These are phyloP conservation scores for Chirona hameri DNA, from an alignment of 2,888 invertebrate genomes.

Conservation along the genomic window DNA sequence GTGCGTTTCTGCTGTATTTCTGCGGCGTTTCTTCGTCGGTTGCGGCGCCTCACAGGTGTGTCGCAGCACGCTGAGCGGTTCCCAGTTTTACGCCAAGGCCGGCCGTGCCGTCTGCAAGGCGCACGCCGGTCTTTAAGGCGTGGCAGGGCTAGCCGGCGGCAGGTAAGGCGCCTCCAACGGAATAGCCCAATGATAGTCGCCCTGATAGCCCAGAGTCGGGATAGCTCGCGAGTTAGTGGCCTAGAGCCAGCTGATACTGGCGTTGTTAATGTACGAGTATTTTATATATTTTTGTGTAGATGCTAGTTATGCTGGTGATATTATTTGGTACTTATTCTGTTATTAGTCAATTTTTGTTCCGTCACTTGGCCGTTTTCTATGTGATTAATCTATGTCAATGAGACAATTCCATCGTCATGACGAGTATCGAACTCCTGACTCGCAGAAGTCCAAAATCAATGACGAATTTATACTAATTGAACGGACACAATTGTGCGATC, in stretches of 20 bases:
- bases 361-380: too few relatives aligned
- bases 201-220: too few relatives aligned
- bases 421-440: too few relatives aligned
- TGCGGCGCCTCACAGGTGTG: slow-evolving; percentile 69
- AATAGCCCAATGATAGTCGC: too few relatives aligned
- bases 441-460: too few relatives aligned
- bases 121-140: slow-evolving; percentile 63
- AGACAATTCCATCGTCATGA: too few relatives aligned
- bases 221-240: too few relatives aligned
- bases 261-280: background rate
- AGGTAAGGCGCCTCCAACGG: too few relatives aligned
- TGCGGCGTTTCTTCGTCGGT: slow-evolving; percentile 38
- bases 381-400: too few relatives aligned
- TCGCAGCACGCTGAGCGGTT: slow-evolving; percentile 97
- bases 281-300: background rate
- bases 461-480: too few relatives aligned
- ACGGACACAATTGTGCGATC: too few relatives aligned
- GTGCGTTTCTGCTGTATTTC: slow-evolving; percentile 30
- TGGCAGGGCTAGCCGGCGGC: slow-evolving; percentile 50
- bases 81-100: slow-evolving; percentile 97
- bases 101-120: slow-evolving; percentile 98
- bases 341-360: background rate
- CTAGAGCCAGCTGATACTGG: background rate
- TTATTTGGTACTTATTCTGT: background rate
- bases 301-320: too few relatives aligned